These are phyloP conservation scores for Phodopus roborovskii DNA, from an alignment of 2,113 vertebrate genomes.

Conservation along the genomic window DNA sequence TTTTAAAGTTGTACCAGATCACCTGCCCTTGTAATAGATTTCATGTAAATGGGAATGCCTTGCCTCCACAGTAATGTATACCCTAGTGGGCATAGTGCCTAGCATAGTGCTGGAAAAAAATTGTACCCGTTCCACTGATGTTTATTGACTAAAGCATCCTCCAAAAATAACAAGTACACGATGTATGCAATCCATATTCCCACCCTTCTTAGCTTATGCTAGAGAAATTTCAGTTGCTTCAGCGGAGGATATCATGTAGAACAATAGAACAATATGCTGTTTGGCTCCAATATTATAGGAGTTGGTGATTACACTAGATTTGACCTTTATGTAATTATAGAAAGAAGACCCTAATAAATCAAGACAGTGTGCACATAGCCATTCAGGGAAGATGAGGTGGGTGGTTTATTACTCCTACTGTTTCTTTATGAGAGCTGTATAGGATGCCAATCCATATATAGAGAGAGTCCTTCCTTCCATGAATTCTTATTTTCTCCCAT, in stretches of 20 bases:
- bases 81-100: neutral
- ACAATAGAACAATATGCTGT: slow-evolving; percentile 62
- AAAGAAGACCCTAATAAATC: slow-evolving; percentile 79
- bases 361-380: slow-evolving; percentile 61
- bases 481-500: slow-evolving; percentile 17
- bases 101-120: slow-evolving; percentile 46
- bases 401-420: slow-evolving; percentile 51
- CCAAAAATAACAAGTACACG: slow-evolving; percentile 73
- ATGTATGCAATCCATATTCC: slow-evolving; percentile 68
- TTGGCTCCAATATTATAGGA: slow-evolving; percentile 68
- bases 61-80: neutral
- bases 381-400: slow-evolving; percentile 60
- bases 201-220: slow-evolving; percentile 63
- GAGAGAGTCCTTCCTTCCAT: slow-evolving; percentile 53
- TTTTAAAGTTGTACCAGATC: neutral
- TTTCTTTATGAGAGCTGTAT: slow-evolving; percentile 54
- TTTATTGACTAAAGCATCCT: slow-evolving; percentile 68
- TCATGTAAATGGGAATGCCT: neutral
- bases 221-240: slow-evolving; percentile 71
- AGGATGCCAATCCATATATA: neutral
- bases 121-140: slow-evolving; percentile 52
- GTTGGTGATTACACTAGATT: slow-evolving; percentile 72
- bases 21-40: slow-evolving; percentile 42
- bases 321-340: slow-evolving; percentile 78
- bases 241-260: slow-evolving; percentile 63